Evolutionary conservation across 2,113 vertebrate genomes (phyloP), one percentile per base, ranked within the genome.

Genomic region (Centrocercus urophasianus): DNA sequence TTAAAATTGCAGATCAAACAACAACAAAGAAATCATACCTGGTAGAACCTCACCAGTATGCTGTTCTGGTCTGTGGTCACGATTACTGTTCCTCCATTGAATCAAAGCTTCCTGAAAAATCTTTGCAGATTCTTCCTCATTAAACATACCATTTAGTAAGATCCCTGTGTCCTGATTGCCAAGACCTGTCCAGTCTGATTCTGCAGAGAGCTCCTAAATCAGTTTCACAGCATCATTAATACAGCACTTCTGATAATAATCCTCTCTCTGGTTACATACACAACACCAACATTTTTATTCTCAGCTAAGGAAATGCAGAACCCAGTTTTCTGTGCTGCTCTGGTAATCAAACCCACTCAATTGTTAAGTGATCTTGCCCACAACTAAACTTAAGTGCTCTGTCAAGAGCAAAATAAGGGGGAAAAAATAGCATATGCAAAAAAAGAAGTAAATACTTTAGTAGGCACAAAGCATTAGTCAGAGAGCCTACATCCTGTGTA

Each of bases 51-150:
- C 71, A 7, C 28, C 24, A 28, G 86, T 65, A 60, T 2, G 81
- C 36, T 65, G 93, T 8, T 93, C 38, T 22, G 61, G 56, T 25
- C 74, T 79, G n/a, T 45, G 38, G 32, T 40, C 75, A 27, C 13
- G 4, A 47, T 52, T 77, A 38, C 89, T 75, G 86, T 70, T 93
- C 91, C 98, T 98, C 99, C 98, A 98, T 0, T 98, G 96, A 69
- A 85, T 96, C 78, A 99, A 90, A 71, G 96, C 98, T 64, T 98
- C 97, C 94, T 98, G 98, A 94, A 99, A 99, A 82, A 95, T 97
- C 64, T 91, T 95, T 3, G 98, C 93, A 47, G 99, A 98, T 81
- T 97, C 96, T 48, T 98, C 98, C 88, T 98, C 98, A 90, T 97
- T 93, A 82, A 98, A 99, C 10, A 66, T 71, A 69, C 97, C 98